These are phyloP conservation scores for Electrophaes corylata DNA, from an alignment of 2,888 invertebrate genomes.

Conservation along the genomic window DNA sequence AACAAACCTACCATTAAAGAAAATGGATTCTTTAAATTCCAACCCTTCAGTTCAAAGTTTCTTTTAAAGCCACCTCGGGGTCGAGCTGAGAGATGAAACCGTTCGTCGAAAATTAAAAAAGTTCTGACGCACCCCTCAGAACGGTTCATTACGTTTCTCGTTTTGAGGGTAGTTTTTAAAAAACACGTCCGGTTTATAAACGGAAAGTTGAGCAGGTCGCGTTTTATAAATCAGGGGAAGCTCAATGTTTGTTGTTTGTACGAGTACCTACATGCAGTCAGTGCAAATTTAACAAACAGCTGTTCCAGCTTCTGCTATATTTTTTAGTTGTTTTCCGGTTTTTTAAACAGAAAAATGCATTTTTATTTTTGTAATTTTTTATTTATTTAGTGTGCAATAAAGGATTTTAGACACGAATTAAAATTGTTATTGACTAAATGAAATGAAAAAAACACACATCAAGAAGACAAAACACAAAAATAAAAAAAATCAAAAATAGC, in stretches of 20 bases:
- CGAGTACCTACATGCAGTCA: not conserved
- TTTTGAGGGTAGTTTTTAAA: slow-evolving; percentile 40
- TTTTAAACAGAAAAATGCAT: too few relatives aligned
- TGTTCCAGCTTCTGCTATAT: too few relatives aligned
- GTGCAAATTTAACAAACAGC: not conserved
- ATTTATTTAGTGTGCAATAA: too few relatives aligned
- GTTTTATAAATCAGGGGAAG: slow-evolving; percentile 8
- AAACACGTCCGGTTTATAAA: slow-evolving; percentile 27
- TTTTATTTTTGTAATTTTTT: too few relatives aligned
- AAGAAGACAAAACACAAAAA: too few relatives aligned
- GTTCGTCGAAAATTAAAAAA: slow-evolving; percentile 61
- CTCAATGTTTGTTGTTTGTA: slow-evolving; percentile 1
- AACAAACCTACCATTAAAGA: slow-evolving; percentile 35
- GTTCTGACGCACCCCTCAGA: slow-evolving; percentile 35
- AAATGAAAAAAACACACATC: too few relatives aligned
- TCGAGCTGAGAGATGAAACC: slow-evolving; percentile 42
- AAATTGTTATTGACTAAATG: too few relatives aligned
- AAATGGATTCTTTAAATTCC: slow-evolving; percentile 37
- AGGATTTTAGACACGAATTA: too few relatives aligned
- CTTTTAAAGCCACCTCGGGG: slow-evolving; percentile 40
- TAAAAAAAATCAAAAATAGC: too few relatives aligned
- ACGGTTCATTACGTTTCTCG: slow-evolving; percentile 45
- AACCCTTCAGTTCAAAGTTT: slow-evolving; percentile 39
- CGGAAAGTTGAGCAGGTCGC: slow-evolving; percentile 11
- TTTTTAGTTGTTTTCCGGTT: too few relatives aligned